phyloP scores from a whole-genome alignment of 2,797 vertebrate species.

The Pristis pectinata region DNA sequence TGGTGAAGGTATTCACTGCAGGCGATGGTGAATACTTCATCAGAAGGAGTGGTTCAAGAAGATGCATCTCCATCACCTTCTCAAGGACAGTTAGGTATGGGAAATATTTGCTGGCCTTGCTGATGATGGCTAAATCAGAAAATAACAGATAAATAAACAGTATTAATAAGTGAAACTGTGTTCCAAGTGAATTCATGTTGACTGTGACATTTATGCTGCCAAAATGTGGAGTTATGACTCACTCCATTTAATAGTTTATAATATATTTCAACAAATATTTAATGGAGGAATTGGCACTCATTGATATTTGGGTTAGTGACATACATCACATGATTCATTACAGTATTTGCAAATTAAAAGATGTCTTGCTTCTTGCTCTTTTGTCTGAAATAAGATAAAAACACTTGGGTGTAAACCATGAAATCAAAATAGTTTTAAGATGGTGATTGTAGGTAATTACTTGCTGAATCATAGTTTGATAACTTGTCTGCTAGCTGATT shows the following conservation, averaged over 20 bases:
- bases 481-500: background rate
- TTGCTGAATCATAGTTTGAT: background rate
- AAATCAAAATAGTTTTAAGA: background rate
- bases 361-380: background rate
- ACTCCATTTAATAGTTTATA: background rate
- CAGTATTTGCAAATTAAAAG: background rate
- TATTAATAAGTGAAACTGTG: background rate
- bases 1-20: too few species aligned
- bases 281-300: background rate
- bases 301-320: background rate
- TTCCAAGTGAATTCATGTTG: background rate
- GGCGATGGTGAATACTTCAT: too few species aligned
- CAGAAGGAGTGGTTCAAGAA: too few species aligned
- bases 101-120: too few species aligned
- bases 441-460: background rate
- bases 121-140: too few species aligned
- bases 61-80: too few species aligned
- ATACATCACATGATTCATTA: background rate
- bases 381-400: background rate
- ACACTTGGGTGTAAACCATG: background rate
- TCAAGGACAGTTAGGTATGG: too few species aligned
- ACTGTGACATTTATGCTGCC: background rate
- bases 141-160: too few species aligned
- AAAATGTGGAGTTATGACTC: slow-evolving; percentile 2
- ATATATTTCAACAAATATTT: background rate